These are phyloP conservation scores for Seira ritae DNA, from an alignment of 2,888 invertebrate species.

Conservation along the genomic window DNA sequence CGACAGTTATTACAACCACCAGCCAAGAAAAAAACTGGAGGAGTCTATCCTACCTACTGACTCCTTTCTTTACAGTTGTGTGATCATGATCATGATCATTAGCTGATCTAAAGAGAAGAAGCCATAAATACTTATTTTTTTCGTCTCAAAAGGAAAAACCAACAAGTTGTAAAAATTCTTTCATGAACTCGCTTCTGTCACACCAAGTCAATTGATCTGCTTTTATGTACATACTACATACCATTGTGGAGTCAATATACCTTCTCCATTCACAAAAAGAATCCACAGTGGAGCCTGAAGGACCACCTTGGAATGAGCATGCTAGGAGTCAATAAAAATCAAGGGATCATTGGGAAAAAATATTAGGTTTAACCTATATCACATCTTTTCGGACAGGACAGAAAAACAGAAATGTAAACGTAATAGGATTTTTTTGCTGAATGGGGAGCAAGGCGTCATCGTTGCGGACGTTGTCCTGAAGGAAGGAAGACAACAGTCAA, in stretches of 20 bases:
- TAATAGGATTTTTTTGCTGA: too few relatives aligned
- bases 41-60: too few relatives aligned
- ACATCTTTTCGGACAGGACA: too few relatives aligned
- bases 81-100: slow-evolving; percentile 31
- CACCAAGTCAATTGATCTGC: slow-evolving; percentile 53
- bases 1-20: not conserved
- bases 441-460: too few relatives aligned
- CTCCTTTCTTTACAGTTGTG: not conserved
- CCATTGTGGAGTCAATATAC: slow-evolving; percentile 11
- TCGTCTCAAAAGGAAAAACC: slow-evolving; percentile 39
- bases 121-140: slow-evolving; percentile 31
- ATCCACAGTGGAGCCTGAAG: slow-evolving; percentile 24
- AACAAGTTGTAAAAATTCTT: slow-evolving; percentile 63
- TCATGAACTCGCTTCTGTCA: slow-evolving; percentile 50
- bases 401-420: too few relatives aligned
- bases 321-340: slow-evolving; percentile 51
- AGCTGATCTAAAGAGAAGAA: slow-evolving; percentile 32
- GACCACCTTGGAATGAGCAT: slow-evolving; percentile 60
- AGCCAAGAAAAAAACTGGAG: too few relatives aligned
- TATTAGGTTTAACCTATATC: too few relatives aligned
- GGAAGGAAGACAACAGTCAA: too few relatives aligned
- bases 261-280: too few relatives aligned
- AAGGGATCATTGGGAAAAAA: slow-evolving; percentile 16
- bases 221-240: slow-evolving; percentile 8
- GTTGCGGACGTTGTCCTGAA: too few relatives aligned